Conservation (phyloP, 2,113 vertebrate species). For the Sceloporus tristichus region DNA sequence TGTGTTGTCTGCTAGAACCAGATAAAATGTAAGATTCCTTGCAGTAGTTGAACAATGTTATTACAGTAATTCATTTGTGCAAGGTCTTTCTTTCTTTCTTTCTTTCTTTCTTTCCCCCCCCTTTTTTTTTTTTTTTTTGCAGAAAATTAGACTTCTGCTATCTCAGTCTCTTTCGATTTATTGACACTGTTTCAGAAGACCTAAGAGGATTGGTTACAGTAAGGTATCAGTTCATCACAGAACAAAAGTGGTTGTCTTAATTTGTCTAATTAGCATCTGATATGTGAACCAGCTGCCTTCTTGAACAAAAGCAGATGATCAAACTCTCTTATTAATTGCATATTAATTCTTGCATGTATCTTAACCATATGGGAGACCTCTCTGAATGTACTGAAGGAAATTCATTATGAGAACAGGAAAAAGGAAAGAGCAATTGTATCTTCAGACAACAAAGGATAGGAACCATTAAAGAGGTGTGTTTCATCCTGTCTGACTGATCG, state of each 20-base stretch:
- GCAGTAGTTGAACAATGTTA: slow-evolving; percentile 15
- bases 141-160: slow-evolving; percentile 15
- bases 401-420: slow-evolving; percentile 49
- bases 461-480: slow-evolving; percentile 26
- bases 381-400: slow-evolving; percentile 54
- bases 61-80: neutral
- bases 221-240: slow-evolving; percentile 60
- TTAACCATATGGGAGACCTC: slow-evolving; percentile 68
- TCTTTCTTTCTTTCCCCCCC: no score
- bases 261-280: slow-evolving; percentile 69
- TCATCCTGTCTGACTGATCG: fast-evolving
- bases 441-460: slow-evolving; percentile 38
- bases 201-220: slow-evolving; percentile 55
- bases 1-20: neutral
- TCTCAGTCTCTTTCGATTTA: slow-evolving; percentile 1
- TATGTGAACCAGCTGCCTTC: slow-evolving; percentile 72
- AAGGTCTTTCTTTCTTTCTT: no score
- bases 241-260: slow-evolving; percentile 62
- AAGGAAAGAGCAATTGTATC: slow-evolving; percentile 40
- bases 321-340: slow-evolving; percentile 72
- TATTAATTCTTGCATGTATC: slow-evolving; percentile 71
- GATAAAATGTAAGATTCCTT: neutral
- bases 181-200: slow-evolving; percentile 54
- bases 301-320: slow-evolving; percentile 73
- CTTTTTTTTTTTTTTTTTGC: neutral